These are phyloP conservation scores for Syngnathus rostellatus DNA, from an alignment of 2,797 vertebrate species.

Conservation along the genomic window DNA sequence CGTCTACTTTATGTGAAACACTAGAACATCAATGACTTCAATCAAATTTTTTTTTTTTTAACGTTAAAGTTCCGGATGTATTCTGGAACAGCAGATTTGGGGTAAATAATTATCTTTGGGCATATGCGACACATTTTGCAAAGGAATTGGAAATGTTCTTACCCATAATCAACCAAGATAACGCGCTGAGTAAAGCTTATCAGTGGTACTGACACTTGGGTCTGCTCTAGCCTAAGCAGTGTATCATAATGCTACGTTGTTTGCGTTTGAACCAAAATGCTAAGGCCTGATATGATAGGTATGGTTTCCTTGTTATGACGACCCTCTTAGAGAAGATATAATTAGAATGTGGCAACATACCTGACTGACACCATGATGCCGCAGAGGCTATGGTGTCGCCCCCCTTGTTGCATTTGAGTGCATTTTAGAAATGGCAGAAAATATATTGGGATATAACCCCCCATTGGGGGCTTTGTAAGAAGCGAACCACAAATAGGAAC, in stretches of 20 bases:
- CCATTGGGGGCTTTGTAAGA: neutral
- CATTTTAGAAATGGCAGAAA: too few species aligned
- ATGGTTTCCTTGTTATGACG: too few species aligned
- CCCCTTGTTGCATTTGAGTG: too few species aligned
- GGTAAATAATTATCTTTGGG: neutral
- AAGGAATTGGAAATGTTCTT: neutral
- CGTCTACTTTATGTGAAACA: neutral
- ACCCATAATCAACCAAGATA: neutral
- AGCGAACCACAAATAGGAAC: neutral
- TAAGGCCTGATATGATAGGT: neutral
- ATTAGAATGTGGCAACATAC: neutral
- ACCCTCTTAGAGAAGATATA: too few species aligned
- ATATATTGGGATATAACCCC: neutral
- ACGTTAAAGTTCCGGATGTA: neutral
- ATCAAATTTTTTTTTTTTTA: neutral
- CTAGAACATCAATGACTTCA: neutral
- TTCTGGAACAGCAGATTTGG: neutral
- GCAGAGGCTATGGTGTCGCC: too few species aligned
- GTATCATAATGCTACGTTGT: neutral
- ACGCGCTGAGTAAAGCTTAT: neutral
- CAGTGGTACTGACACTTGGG: neutral
- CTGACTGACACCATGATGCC: too few species aligned
- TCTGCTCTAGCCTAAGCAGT: neutral
- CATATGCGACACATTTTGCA: neutral
- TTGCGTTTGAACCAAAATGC: neutral